Conservation (phyloP, 23 tunicate genomes). For the Halocynthia roretzi region DNA sequence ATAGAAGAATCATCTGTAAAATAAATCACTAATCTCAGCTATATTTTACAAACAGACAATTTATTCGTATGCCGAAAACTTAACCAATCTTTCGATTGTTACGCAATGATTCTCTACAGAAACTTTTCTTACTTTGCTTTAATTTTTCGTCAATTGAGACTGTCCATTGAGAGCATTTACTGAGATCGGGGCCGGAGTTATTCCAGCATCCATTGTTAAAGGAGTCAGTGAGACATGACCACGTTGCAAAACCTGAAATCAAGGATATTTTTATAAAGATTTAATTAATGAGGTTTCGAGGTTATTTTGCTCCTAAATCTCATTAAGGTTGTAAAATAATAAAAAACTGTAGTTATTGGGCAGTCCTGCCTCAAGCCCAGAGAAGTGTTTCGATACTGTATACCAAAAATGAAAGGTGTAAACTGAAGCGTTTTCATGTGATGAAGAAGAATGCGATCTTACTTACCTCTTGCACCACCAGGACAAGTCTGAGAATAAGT, state of each 20-base stretch:
- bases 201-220: slow-evolving; percentile 15
- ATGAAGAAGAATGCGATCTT: background rate
- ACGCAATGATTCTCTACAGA: too few species aligned
- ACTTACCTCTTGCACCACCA: background rate
- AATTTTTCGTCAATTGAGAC: slow-evolving; percentile 1
- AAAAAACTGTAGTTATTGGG: too few species aligned
- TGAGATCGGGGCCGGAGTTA: slow-evolving; percentile 37
- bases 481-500: background rate
- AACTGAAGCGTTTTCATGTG: too few species aligned
- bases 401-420: too few species aligned
- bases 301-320: background rate
- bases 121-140: background rate
- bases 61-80: too few species aligned
- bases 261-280: background rate
- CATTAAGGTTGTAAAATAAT: background rate
- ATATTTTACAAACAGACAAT: too few species aligned
- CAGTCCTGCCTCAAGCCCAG: too few species aligned
- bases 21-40: background rate
- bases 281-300: background rate
- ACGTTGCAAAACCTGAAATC: background rate
- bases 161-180: slow-evolving; percentile 30
- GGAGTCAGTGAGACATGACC: background rate
- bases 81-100: too few species aligned
- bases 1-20: slow-evolving; percentile 4
- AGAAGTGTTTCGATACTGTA: too few species aligned